Evolutionary conservation across 2,888 invertebrate species (phyloP), one percentile per base, ranked within the genome.

Genomic region (Xestia ashworthii): DNA sequence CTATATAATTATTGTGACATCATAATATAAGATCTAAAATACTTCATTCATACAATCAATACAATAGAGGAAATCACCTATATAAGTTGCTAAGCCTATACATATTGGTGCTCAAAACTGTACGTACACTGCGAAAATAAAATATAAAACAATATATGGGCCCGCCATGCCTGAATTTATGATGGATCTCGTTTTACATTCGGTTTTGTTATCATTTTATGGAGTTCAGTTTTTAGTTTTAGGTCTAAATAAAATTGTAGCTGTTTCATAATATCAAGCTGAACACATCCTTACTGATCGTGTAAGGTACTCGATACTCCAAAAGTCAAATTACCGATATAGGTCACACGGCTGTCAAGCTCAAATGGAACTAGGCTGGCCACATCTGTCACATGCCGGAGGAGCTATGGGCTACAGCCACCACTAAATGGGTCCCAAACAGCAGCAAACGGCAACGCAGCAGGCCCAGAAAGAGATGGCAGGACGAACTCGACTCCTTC

Each of bases 81-180:
- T n/a, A n/a, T 1, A 53, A 11, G 3, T 12, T 25, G 14, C 11
- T n/a, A 11, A 55, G 55, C 53, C 3, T 50, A 22, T 3, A 3
- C 5, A 50, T 50, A 53, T 22, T 53, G 22, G 12, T 55, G n/a
- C n/a, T 11, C n/a, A 5, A 12, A n/a, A 12, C n/a, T 55, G 55
- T 12, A 55, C n/a, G n/a, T n/a, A n/a, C n/a, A 44, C 22, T 16
- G 64, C 48, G 50, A 75, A 64, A 65, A 81, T 68, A 58, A 50
- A 82, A 69, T n/a, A n/a, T n/a, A 69, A 25, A 16, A 76, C 22
- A 11, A 19, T 48, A 41, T 32, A 60, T 53, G n/a, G 50, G 53
- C 19, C 60, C 75, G 50, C 32, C 14, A 65, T 25, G 19, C 14
- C 58, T 76, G 69, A 60, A 53, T 80, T 60, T 82, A 66, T 70